Conservation (phyloP, 2,888 invertebrate species). For the Thumatha senex region DNA sequence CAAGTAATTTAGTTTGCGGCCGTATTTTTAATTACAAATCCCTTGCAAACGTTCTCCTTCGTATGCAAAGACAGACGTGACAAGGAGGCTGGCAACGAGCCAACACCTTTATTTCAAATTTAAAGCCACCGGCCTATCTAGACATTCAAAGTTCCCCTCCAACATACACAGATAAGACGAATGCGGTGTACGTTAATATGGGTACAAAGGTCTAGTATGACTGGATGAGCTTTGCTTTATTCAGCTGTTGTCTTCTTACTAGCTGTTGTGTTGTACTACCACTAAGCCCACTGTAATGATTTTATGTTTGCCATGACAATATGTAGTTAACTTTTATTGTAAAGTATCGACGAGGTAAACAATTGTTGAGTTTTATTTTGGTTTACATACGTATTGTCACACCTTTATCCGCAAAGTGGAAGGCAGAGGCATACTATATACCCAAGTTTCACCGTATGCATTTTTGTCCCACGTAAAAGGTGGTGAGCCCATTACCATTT, state of each 20-base stretch:
- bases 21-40: conserved; percentile 46
- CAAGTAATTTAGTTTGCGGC: too few relatives aligned
- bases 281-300: conserved; percentile 38
- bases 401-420: too few relatives aligned
- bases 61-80: conserved; percentile 48
- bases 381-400: too few relatives aligned
- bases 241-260: conserved; percentile 62
- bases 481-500: too few relatives aligned
- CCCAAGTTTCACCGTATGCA: too few relatives aligned
- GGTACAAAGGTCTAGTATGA: conserved; percentile 39
- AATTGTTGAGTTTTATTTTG: too few relatives aligned
- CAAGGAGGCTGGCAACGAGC: conserved; percentile 59
- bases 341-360: neutral
- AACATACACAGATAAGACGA: conserved; percentile 30
- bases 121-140: conserved; percentile 52
- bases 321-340: neutral
- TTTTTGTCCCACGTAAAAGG: too few relatives aligned
- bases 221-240: conserved; percentile 51
- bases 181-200: conserved; percentile 33
- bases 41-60: conserved; percentile 30
- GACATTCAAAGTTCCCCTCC: conserved; percentile 42
- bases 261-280: conserved; percentile 38
- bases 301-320: neutral
- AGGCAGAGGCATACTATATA: too few relatives aligned
- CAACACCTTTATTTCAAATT: conserved; percentile 58